Evolutionary conservation across 2,888 invertebrate genomes (phyloP), one percentile per base, ranked within the genome.

Genomic region (Prosopocoilus inquinatus): DNA sequence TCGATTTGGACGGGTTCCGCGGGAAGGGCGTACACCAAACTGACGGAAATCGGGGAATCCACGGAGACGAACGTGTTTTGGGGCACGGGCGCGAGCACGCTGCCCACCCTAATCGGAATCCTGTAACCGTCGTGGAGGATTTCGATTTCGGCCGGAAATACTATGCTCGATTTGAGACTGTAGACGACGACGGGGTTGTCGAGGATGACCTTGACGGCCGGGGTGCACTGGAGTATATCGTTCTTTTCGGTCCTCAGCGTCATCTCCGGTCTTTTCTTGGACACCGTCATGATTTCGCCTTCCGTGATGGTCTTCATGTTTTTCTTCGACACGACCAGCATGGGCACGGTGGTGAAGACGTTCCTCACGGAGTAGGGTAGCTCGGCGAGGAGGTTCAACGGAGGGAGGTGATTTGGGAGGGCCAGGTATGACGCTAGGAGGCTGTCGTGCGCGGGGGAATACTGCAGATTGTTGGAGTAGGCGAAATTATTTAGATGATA

Each of bases 11-110:
- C 59, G 1, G 78, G 76, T 53, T 68, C 69, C 0, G 76, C 74
- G 2, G 79, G 78, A 41, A 79, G 68, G 9, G 78, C 79, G 61
- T 78, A 80, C 13, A 80, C 75, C 2, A 77, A 73, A 16, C 67
- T 66, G 46, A 79, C 64, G 9, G 71, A 62, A 51, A 77, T 66
- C 4, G 80, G 79, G 2, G 72, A 69, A 41, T 73, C 68, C 3
- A 64, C 61, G 0, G 73, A 73, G 5, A 75, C 69, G 57, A 63
- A 74, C 1, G 69, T 66, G 47, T 70, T 60, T 16, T 67, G 65
- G 11, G 66, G 56, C 1, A 79, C 71, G 5, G 80, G 79, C 5
- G 78, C 80, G 7, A 80, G 69, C 9, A 80, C 74, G 12, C 78
- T 77, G 2, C 78, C 79, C 33, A 80, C 75, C 33, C 64, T 69